Base-by-base conservation (phyloP, 1,140 invertebrate species). In the Sinonovacula constricta region DNA sequence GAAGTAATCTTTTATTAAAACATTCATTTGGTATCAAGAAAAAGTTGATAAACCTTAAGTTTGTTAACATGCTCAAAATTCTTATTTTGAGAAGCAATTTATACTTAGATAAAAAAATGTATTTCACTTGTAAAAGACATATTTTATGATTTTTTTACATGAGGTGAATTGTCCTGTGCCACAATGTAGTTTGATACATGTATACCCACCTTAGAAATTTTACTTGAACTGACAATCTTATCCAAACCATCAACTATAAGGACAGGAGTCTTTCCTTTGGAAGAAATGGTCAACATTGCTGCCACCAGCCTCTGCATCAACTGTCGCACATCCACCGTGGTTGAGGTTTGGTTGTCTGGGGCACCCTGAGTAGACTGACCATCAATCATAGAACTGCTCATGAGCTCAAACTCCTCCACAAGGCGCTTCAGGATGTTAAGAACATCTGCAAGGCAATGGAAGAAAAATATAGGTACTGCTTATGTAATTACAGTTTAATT, bases 201-300 rank as follows among this genome's bases (percentile, higher is more conserved):
- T n/a, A n/a, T n/a, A n/a, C n/a, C n/a, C n/a, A 83, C 81, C 75
- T 83, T 81, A 24, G 33, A 45, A 18, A 70, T 69, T 69, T 81
- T 78, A 34, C 74, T 66, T 3, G 51, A n/a, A 10, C 63, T 59
- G 2, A 33, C 36, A 2, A 82, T 24, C 69, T 78, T 81, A 15
- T 84, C 72, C n/a, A 84, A 57, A 3, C 80, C 80, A 65, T 84
- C 82, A 62, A 84, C 51, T 3, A 84, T 54, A 28, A 84, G 33
- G 14, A 80, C 53, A 1, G 75, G 63, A n/a, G 56, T 65, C 34
- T 72, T 77, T 1, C 63, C 79, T 12, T 26, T 15, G 7, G 18
- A 14, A n/a, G 36, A 34, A 10, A 76, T 24, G 65, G 62, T 62
- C 22, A 62, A 51, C 33, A 81, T 56, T 18, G n/a, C 67, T 26